phyloP scores from a whole-genome alignment of 2,113 vertebrate species.

The Solea solea region DNA sequence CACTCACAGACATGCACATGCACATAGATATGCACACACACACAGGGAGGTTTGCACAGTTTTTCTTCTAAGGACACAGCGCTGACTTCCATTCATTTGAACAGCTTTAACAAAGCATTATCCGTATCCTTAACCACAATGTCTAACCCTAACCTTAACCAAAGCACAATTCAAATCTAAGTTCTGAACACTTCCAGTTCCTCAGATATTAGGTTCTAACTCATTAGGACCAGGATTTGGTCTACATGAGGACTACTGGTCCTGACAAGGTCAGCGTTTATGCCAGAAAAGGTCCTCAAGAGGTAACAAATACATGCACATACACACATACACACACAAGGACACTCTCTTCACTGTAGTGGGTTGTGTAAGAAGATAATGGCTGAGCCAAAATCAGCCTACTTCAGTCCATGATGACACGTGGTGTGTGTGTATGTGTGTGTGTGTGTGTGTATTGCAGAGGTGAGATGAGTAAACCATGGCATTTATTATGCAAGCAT shows the following conservation, averaged over 20 bases:
- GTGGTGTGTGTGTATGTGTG: slow-evolving; percentile 22
- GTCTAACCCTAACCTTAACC: background rate
- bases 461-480: slow-evolving; percentile 33
- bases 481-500: slow-evolving; percentile 42
- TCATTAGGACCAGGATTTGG: background rate
- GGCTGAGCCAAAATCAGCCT: slow-evolving; percentile 62
- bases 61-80: background rate
- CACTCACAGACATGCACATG: slow-evolving; percentile 19
- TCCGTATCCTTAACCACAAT: no score
- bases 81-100: no score
- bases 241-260: background rate
- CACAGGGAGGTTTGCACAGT: background rate
- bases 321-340: slow-evolving; percentile 1
- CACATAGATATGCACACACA: background rate
- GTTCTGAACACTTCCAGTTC: background rate
- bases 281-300: background rate
- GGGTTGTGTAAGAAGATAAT: slow-evolving; percentile 74
- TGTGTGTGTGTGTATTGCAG: slow-evolving; percentile 30
- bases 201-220: background rate
- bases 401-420: slow-evolving; percentile 61
- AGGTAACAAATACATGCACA: background rate
- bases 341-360: slow-evolving; percentile 56
- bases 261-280: background rate
- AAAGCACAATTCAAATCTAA: background rate
- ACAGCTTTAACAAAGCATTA: no score